phyloP scores from a whole-genome alignment of 2,888 invertebrate species.

The Melinaea marsaeus region DNA sequence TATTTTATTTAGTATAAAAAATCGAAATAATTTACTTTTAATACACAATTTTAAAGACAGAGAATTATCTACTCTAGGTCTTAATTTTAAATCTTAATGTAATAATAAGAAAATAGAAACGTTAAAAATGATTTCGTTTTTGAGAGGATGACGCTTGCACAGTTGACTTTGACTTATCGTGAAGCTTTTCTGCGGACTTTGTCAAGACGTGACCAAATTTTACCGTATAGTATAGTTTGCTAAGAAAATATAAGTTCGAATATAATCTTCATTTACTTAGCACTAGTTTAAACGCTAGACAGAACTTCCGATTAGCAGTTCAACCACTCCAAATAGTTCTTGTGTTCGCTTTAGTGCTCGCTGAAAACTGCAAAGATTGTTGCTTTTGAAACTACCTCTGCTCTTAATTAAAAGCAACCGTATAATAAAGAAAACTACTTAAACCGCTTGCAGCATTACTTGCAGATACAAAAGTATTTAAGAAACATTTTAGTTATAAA shows the following conservation, averaged over 20 bases:
- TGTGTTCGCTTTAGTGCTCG: constrained; percentile 14
- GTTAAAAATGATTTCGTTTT: not conserved
- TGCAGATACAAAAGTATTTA: not conserved
- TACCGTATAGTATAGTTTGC: too few species aligned
- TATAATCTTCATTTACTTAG: constrained; percentile 16
- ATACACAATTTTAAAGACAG: constrained; percentile 1
- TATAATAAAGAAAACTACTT: constrained; percentile 7
- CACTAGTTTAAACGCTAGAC: constrained; percentile 17
- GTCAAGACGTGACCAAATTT: too few species aligned
- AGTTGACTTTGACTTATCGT: too few species aligned
- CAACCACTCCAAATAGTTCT: constrained; percentile 24
- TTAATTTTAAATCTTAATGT: too few species aligned
- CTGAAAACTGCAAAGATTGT: constrained; percentile 19
- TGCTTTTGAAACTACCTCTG: constrained; percentile 12
- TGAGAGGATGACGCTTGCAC: not conserved
- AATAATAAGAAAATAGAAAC: not conserved
- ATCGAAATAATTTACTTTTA: not conserved
- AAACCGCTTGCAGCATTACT: constrained; percentile 5
- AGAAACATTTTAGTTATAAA: not conserved
- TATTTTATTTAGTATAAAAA: not conserved
- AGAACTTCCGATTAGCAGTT: constrained; percentile 17
- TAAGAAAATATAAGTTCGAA: too few species aligned
- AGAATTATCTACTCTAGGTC: too few species aligned
- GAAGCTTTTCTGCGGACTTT: too few species aligned
- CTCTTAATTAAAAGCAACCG: constrained; percentile 15